Evolutionary conservation across 2,113 vertebrate species (phyloP).

Genomic region (Symphodus melops): DNA sequence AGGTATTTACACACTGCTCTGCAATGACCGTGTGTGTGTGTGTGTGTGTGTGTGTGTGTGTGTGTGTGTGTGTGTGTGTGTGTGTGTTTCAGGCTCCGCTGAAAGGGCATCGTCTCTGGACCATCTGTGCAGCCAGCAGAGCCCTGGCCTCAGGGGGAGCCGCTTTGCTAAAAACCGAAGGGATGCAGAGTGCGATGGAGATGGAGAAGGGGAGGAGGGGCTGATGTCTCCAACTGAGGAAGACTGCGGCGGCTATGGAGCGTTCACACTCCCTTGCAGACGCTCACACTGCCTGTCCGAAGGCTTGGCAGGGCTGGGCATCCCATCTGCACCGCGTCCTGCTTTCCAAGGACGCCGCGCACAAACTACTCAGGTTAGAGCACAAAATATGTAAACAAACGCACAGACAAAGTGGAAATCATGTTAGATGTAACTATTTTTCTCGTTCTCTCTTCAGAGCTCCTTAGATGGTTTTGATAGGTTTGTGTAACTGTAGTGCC

Average conservation of each 20-base stretch:
- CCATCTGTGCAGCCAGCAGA: constrained; percentile 88
- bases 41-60: constrained; percentile 46
- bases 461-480: too few relatives aligned
- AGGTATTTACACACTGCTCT: constrained; percentile 5
- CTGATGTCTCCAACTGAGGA: constrained; percentile 81
- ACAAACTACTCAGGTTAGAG: constrained; percentile 93
- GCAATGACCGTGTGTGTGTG: constrained; percentile 52
- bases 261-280: constrained; percentile 95
- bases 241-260: constrained; percentile 86
- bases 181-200: constrained; percentile 75
- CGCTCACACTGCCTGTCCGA: constrained; percentile 98
- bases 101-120: constrained; percentile 94
- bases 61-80: constrained; percentile 51
- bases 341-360: constrained; percentile 94
- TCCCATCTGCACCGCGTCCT: constrained; percentile 84
- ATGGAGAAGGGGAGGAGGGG: constrained; percentile 75
- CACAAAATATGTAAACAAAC: background rate
- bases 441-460: background rate
- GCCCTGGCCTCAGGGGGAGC: constrained; percentile 80
- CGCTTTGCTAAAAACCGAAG: constrained; percentile 85
- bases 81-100: constrained; percentile 70
- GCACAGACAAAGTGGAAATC: background rate
- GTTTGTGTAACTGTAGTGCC: too few relatives aligned
- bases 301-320: constrained; percentile 85
- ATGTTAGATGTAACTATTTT: background rate